phyloP scores from a whole-genome alignment of 2,113 vertebrate species.

The Orientallactaga bullata region DNA sequence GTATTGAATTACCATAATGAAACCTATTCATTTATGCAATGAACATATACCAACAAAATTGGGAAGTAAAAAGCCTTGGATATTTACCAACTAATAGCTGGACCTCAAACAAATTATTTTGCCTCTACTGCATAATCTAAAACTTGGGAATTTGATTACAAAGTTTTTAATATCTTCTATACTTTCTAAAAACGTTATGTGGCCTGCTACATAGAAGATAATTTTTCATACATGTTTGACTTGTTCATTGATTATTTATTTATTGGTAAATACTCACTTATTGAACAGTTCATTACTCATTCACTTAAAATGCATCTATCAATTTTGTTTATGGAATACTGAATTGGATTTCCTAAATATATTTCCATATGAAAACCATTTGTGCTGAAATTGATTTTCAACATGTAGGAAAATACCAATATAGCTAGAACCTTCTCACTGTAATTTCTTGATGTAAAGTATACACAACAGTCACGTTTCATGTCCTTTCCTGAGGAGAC shows the following conservation, averaged over 20 bases:
- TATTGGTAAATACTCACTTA: not conserved
- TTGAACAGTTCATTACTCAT: not conserved
- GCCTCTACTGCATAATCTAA: conserved; percentile 24
- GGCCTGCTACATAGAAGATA: not conserved
- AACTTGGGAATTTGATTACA: conserved; percentile 43
- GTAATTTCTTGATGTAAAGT: conserved; percentile 53
- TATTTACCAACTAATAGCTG: conserved; percentile 6
- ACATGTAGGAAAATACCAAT: conserved; percentile 31
- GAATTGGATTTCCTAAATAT: too few relatives aligned
- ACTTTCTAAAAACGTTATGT: conserved; percentile 37
- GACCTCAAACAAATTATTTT: conserved; percentile 20
- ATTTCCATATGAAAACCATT: too few relatives aligned
- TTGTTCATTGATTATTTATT: conserved; percentile 28
- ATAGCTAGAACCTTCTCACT: not conserved
- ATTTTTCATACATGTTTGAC: not conserved
- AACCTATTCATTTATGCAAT: too few relatives aligned
- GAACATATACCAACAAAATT: too few relatives aligned
- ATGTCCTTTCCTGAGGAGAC: too few relatives aligned
- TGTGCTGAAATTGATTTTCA: too few relatives aligned
- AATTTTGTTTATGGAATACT: not conserved
- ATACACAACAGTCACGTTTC: not conserved
- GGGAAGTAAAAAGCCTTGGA: not conserved
- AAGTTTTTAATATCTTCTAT: not conserved
- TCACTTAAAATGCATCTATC: conserved; percentile 25
- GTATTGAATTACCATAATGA: too few relatives aligned